These are phyloP conservation scores for Neolamprologus sp. DNA, from an alignment of 2,113 vertebrate genomes.

Conservation along the genomic window DNA sequence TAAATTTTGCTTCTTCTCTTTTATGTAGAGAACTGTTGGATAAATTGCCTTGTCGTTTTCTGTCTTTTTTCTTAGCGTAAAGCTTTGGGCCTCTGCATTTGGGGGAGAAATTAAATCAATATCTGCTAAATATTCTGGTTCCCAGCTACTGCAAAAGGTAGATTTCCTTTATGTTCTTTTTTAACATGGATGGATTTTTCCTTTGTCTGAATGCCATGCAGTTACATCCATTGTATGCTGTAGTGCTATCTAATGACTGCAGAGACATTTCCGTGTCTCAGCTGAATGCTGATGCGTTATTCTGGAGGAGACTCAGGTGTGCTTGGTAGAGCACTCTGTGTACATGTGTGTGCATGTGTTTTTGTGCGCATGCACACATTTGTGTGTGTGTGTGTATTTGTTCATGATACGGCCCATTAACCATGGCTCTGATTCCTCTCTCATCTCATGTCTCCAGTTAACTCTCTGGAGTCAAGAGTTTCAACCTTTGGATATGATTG, in stretches of 20 bases:
- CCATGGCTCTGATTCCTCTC: slow-evolving; percentile 52
- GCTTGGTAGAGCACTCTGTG: slow-evolving; percentile 9
- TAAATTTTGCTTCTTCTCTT: not conserved
- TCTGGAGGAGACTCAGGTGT: slow-evolving; percentile 66
- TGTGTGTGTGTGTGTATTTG: slow-evolving; percentile 5
- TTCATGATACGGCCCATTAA: slow-evolving; percentile 63
- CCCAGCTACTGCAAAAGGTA: slow-evolving; percentile 97
- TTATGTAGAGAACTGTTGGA: not conserved
- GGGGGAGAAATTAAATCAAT: slow-evolving; percentile 99
- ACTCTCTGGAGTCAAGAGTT: slow-evolving; percentile 57
- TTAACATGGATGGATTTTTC: not conserved
- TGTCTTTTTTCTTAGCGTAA: slow-evolving; percentile 75
- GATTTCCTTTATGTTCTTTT: not conserved
- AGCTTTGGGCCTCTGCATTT: slow-evolving; percentile 98
- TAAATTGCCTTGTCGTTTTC: not conserved
- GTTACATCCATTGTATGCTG: slow-evolving; percentile 1
- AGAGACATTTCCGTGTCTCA: slow-evolving; percentile 42
- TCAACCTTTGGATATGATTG: slow-evolving; percentile 57
- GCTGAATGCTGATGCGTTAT: slow-evolving; percentile 57
- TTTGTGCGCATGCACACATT: not conserved
- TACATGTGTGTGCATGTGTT: not conserved
- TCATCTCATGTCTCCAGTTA: slow-evolving; percentile 61
- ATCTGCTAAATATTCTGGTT: slow-evolving; percentile 95
- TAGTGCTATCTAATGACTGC: slow-evolving; percentile 39
- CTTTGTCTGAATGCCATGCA: slow-evolving; percentile 22